Percentiles rank a stretch among this genome's conserved stretches.
Conservation (phyloP, 2,888 invertebrate species). For the Torymus tubicola region DNA sequence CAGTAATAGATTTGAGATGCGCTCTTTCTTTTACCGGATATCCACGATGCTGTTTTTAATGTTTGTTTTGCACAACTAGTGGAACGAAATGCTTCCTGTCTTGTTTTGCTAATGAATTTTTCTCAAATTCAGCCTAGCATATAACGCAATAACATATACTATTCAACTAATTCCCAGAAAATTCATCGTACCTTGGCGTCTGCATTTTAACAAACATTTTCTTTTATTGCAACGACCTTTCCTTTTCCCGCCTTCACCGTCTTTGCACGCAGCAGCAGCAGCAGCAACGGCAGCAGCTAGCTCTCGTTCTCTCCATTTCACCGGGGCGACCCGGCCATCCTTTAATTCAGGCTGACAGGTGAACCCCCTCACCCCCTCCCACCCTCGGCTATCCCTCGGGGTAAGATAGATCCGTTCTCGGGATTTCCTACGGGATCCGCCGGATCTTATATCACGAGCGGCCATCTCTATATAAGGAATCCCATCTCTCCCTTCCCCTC, state of each 20-base stretch:
- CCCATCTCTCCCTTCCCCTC: constrained; percentile 51
- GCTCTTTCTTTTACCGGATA: background rate
- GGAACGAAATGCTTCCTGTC: too few species aligned
- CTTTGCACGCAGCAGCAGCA: background rate
- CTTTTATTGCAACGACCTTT: background rate
- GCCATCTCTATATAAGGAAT: constrained; percentile 74
- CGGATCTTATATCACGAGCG: constrained; percentile 76
- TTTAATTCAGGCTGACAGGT: constrained; percentile 81
- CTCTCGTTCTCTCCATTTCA: constrained; percentile 56
- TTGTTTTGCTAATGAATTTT: too few species aligned
- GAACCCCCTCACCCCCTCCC: constrained; percentile 69
- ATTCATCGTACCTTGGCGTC: background rate
- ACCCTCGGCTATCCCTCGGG: constrained; percentile 74
- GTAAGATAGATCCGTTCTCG: constrained; percentile 76
- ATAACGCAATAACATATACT: too few species aligned
- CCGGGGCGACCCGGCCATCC: constrained; percentile 75
- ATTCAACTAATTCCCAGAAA: too few species aligned
- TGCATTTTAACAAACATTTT: constrained; percentile 32
- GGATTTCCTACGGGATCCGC: constrained; percentile 76
- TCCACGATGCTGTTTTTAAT: too few species aligned
- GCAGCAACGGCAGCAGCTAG: constrained; percentile 8
- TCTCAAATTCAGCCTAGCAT: too few species aligned
- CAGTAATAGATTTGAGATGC: constrained; percentile 33
- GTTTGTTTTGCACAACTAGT: too few species aligned
- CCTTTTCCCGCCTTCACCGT: background rate